Evolutionary conservation across 2,888 invertebrate species (phyloP).

Genomic region (Archaeoteleia sp.): DNA sequence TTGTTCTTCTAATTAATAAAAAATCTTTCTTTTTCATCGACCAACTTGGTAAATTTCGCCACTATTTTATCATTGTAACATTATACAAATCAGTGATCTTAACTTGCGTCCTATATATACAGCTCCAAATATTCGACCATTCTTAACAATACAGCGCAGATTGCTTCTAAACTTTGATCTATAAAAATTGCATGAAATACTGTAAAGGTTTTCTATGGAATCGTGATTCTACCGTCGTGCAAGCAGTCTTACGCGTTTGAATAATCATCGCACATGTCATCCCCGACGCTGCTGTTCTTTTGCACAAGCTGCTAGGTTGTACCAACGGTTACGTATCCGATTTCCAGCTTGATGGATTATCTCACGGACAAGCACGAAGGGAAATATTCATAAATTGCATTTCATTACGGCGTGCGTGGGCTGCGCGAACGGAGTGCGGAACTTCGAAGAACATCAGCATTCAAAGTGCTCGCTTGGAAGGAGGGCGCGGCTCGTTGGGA

Average conservation of each 20-base stretch:
- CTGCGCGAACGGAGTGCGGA: constrained; percentile 54
- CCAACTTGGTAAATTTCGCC: no score
- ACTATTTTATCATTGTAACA: no score
- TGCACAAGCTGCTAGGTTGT: constrained; percentile 20
- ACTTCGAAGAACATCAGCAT: constrained; percentile 71
- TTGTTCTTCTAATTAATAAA: no score
- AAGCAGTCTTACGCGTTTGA: constrained; percentile 34
- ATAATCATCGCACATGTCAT: constrained; percentile 34
- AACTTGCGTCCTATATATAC: no score
- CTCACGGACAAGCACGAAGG: constrained; percentile 49
- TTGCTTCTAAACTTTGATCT: no score
- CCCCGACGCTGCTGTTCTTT: constrained; percentile 21
- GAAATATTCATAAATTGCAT: constrained; percentile 68
- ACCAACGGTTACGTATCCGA: constrained; percentile 47
- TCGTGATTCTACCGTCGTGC: constrained; percentile 21
- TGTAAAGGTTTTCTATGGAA: constrained; percentile 18
- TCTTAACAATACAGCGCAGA: no score
- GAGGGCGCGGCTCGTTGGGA: constrained; percentile 56
- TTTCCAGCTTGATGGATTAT: constrained; percentile 54
- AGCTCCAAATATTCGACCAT: no score
- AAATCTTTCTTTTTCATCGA: no score
- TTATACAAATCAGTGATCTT: no score
- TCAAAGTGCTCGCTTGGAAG: constrained; percentile 70
- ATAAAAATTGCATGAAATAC: constrained; percentile 19
- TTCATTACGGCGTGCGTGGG: constrained; percentile 68